Evolutionary conservation across 53 echinoderm and acorn worm species (phyloP), one percentile per base, ranked within the genome.

Genomic region (Stichopus horrens): DNA sequence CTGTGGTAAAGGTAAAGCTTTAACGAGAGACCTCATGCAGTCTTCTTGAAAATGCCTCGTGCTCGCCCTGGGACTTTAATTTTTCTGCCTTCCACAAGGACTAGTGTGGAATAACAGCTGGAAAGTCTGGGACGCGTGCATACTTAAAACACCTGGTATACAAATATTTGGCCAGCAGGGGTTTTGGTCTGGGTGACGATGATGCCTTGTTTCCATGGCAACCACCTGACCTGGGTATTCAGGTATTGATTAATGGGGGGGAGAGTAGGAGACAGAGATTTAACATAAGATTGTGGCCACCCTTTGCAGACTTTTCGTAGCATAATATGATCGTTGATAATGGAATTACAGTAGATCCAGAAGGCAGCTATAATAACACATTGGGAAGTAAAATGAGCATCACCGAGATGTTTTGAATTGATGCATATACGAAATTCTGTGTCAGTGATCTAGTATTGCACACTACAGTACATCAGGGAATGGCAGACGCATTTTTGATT

Each of bases 91-190:
- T 63, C 5, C 10, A 16, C 63, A 7, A 63, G 63, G 63, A 63
- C 10, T 63, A 63, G 63, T 63, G 16, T 0, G 63, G 63, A 63
- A 63, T 63, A 63, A 63, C 63, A 63, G 14, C 63, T 63, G 10
- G 63, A 63, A 0, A 16, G 63, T 63, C 63, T 63, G 63, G 63
- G 63, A 5, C 7, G 16, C 8, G 5, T 79, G n/a, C 79, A 18
- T 79, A 16, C 52, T 9, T 79, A 19, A 79, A 79, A 79, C 79
- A 79, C 79, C 79, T 79, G 79, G 79, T 79, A 53, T 55, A n/a
- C 79, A 79, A 79, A 79, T 79, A 79, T 79, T 79, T 79, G 54
- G 20, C 79, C 52, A 79, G 53, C 55, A 55, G 79, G 79, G 52
- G 53, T 51, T 53, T n/a, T 79, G 53, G 79, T 53, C 56, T n/a